Base-by-base conservation (phyloP, 2,888 invertebrate species). In the Charanyca ferruginea region DNA sequence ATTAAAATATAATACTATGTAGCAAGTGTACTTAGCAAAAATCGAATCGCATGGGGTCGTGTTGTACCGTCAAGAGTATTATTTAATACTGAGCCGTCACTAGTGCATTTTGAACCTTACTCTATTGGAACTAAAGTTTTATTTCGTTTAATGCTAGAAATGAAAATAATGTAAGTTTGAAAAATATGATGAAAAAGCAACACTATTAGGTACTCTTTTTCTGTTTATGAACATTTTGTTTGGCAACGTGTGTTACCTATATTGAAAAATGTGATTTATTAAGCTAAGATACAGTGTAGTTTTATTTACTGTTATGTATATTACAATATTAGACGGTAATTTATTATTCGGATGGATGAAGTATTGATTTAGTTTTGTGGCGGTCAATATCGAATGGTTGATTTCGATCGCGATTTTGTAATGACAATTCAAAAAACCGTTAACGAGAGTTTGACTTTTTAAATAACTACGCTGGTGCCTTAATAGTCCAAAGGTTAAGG, bases 201-300 rank as follows among this genome's bases (percentile, higher is more conserved):
- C 67, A 66, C 51, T 66, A 70, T 62, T 67, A 67, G 59, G 42
- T 61, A 41, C 45, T 53, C 11, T 70, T 79, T 79, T 83, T 57
- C 47, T 72, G 55, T 77, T 68, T 61, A 66, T 63, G 52, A 61
- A 22, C 51, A 52, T 67, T 77, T 71, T 66, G 60, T 64, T 77
- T 70, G 54, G 25, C 18, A 57, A 55, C 69, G 64, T 68, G 70
- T 65, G 77, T 64, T 58, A 55, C n/a, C n/a, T n/a, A n/a, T 62
- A 77, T 80, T 73, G 81, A 77, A 80, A 79, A 63, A 61, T 75
- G n/a, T 61, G 65, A 79, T 79, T 75, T 71, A 73, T 77, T 59
- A 47, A 18, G 8, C n/a, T 38, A 0, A 38, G 16, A 18, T 44
- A 42, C 35, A 22, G 35, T 57, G 4, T 6, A 52, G 28, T 45